Base-by-base conservation (phyloP, 1,140 invertebrate species). In the Theocolax elegans region DNA sequence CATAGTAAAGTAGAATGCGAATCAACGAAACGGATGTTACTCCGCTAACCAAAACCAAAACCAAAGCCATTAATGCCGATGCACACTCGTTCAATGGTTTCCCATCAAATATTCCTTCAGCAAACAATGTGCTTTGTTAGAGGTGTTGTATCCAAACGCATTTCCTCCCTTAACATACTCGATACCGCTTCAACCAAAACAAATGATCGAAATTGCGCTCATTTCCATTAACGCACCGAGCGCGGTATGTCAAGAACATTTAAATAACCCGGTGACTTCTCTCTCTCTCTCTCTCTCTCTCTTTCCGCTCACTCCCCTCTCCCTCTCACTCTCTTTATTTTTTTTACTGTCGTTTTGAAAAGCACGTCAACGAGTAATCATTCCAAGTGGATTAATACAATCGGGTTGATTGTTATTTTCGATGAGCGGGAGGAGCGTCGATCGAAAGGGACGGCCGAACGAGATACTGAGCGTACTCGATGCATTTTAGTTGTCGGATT, bases 371-470 rank as follows among this genome's bases (percentile, higher is more conserved):
- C 29, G 25, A 46, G 31, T 27, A 67, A 59, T 40, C 31, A 40
- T 27, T 48, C 29, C 23, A 38, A 68, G 58, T 68, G 46, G 19
- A 42, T 68, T 46, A 54, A 63, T 31, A 46, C 49, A 62, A 68
- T 60, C 13, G 21, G 29, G 27, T 31, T 54, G 46, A 63, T 63
- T 63, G 48, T 69, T 19, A 49, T 38, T 69, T 44, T 54, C 35
- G 21, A 38, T 17, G 27, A 42, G 23, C 13, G 65, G 29, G 7
- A 40, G 9, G 4, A 35, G 4, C n/a, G 15, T 6, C 13, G 31
- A 17, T 51, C 13, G 23, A 29, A 54, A 60, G 10, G 10, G 25
- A 38, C 17, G 21, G 15, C 2, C 13, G 31, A 17, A 64, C 13
- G 23, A 29, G 42, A 60, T 19, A 7, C 15, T 10, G 54, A 46